phyloP scores from a whole-genome alignment of 2,888 invertebrate genomes.

The Xanthia icteritia region DNA sequence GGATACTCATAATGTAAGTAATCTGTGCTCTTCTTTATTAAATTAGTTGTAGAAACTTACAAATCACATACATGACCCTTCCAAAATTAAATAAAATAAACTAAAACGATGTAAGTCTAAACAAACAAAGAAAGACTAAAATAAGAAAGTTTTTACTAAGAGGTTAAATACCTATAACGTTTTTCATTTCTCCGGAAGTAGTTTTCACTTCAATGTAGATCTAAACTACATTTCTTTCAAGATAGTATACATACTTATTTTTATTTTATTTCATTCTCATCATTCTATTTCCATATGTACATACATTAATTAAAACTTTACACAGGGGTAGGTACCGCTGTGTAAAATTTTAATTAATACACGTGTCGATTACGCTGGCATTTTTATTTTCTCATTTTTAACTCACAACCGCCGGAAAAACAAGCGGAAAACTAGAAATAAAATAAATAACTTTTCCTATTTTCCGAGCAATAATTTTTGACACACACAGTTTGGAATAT shows the following conservation, averaged over 20 bases:
- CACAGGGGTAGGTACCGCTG: neutral
- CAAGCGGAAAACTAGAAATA: conserved; percentile 35
- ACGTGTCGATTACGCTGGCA: neutral
- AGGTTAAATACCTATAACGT: neutral
- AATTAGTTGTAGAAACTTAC: too few relatives aligned
- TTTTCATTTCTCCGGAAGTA: neutral
- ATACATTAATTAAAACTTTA: neutral
- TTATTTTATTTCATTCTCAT: neutral
- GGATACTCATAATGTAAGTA: neutral
- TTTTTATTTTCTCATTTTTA: conserved; percentile 15
- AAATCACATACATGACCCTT: neutral
- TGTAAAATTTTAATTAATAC: conserved; percentile 14
- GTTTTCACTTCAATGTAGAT: neutral
- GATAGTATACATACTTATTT: too few relatives aligned
- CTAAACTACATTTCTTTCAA: neutral
- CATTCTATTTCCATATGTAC: neutral
- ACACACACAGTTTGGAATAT: conserved; percentile 48
- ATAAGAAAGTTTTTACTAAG: too few relatives aligned
- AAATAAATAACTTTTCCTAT: conserved; percentile 30
- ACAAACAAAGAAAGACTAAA: neutral
- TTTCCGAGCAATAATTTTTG: conserved; percentile 40
- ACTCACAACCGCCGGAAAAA: conserved; percentile 2
- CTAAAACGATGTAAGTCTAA: neutral
- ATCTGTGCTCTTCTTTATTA: too few relatives aligned
- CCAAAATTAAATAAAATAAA: neutral